Percentiles rank a stretch among this genome's conserved stretches.
Evolutionary conservation across 1,140 invertebrate genomes (phyloP).

Genomic region (Leptestheria dahalacensis): DNA sequence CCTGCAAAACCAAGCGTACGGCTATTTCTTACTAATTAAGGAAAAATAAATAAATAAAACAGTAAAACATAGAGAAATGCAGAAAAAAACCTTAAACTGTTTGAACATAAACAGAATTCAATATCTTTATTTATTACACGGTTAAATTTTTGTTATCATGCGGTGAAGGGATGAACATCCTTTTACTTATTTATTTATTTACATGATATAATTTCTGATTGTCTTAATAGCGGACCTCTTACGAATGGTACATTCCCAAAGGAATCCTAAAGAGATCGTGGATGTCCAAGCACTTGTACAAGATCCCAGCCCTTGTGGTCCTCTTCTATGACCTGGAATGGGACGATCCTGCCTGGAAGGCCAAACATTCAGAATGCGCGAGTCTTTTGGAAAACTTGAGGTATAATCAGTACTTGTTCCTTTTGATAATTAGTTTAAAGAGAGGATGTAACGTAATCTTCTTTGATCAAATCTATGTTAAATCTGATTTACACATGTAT

Average conservation of each 20-base stretch:
- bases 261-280: slow-evolving; percentile 90
- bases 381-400: slow-evolving; percentile 56
- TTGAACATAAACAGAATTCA: too few relatives aligned
- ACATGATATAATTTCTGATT: slow-evolving; percentile 19
- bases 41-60: not conserved
- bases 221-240: slow-evolving; percentile 52
- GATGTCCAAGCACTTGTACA: slow-evolving; percentile 83
- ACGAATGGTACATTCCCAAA: slow-evolving; percentile 92
- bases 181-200: too few relatives aligned
- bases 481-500: too few relatives aligned
- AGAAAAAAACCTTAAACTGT: too few relatives aligned
- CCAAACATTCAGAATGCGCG: slow-evolving; percentile 84
- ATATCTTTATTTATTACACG: too few relatives aligned
- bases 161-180: not conserved
- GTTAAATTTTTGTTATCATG: slow-evolving; percentile 9
- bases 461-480: too few relatives aligned
- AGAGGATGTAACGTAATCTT: too few relatives aligned
- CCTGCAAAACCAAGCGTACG: slow-evolving; percentile 68
- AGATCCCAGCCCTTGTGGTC: slow-evolving; percentile 81
- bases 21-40: not conserved
- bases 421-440: not conserved
- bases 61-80: too few relatives aligned
- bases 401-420: not conserved
- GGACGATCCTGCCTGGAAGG: slow-evolving; percentile 84
- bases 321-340: slow-evolving; percentile 95